Evolutionary conservation across 2,113 vertebrate genomes (phyloP).

Genomic region (Sylvilagus bachmani): DNA sequence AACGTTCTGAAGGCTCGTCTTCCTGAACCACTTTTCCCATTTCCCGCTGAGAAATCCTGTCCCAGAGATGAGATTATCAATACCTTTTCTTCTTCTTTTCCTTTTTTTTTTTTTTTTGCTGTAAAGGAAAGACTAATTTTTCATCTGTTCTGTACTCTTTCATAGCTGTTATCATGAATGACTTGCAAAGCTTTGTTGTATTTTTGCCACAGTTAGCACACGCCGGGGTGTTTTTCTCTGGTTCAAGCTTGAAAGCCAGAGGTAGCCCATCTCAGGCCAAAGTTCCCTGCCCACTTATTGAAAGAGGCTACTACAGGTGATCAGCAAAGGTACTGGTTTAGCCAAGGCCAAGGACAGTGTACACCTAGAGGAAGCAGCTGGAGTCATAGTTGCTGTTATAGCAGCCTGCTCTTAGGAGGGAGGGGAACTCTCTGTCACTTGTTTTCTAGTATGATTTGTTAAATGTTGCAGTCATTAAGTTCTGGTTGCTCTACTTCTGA

Average conservation of each 20-base stretch:
- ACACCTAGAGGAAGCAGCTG: background rate
- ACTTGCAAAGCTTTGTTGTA: conserved; percentile 8
- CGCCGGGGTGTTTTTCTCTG: conserved; percentile 11
- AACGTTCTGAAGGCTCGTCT: conserved; percentile 55
- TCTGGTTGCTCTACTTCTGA: too few species aligned
- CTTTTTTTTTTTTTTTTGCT: background rate
- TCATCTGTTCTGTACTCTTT: background rate
- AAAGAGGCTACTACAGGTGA: background rate
- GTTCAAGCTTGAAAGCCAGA: too few species aligned
- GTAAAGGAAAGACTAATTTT: conserved; percentile 23
- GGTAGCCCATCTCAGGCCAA: background rate
- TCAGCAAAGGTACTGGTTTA: background rate
- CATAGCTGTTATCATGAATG: background rate
- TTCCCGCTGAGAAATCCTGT: conserved; percentile 52
- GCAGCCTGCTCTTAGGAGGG: background rate
- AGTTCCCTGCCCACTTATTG: background rate
- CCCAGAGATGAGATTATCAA: background rate
- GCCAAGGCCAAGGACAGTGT: background rate
- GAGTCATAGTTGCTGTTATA: background rate
- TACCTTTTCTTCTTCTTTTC: background rate
- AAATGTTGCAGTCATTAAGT: background rate
- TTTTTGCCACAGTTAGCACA: conserved; percentile 44
- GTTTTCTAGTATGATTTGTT: background rate
- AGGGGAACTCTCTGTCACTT: background rate
- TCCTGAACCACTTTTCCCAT: conserved; percentile 11